Conservation (phyloP, 2,888 invertebrate species). For the Mythimna vitellina region DNA sequence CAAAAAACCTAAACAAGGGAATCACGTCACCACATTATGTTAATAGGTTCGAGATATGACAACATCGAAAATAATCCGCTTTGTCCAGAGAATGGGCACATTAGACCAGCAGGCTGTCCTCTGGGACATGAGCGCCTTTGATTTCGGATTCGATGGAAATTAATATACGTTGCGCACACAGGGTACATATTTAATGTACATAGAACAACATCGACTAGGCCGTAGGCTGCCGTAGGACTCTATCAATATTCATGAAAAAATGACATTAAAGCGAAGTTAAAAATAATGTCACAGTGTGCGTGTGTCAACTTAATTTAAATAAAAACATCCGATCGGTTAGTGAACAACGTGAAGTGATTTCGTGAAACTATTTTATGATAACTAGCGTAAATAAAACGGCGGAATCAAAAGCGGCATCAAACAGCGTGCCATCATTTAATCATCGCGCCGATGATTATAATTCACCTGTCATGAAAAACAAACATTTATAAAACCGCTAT, state of each 20-base stretch:
- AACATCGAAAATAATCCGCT: slow-evolving; percentile 88
- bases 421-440: slow-evolving; percentile 73
- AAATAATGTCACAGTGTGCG: slow-evolving; percentile 48
- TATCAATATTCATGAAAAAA: slow-evolving; percentile 73
- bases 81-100: slow-evolving; percentile 85
- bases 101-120: slow-evolving; percentile 79
- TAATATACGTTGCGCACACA: slow-evolving; percentile 76
- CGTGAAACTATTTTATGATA: slow-evolving; percentile 59
- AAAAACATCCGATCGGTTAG: slow-evolving; percentile 45
- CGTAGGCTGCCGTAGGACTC: slow-evolving; percentile 39
- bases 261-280: slow-evolving; percentile 58
- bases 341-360: slow-evolving; percentile 37
- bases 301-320: slow-evolving; percentile 46
- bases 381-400: slow-evolving; percentile 67
- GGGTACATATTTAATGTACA: slow-evolving; percentile 81
- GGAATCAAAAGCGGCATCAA: slow-evolving; percentile 68
- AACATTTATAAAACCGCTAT: slow-evolving; percentile 78
- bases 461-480: slow-evolving; percentile 83
- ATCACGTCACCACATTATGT: slow-evolving; percentile 86
- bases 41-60: slow-evolving; percentile 87
- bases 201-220: slow-evolving; percentile 53
- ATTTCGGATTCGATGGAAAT: slow-evolving; percentile 87
- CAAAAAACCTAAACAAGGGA: slow-evolving; percentile 80
- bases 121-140: slow-evolving; percentile 84
- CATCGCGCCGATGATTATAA: slow-evolving; percentile 74